Percentiles rank a stretch among this genome's conserved stretches.
phyloP scores from a whole-genome alignment of 2,888 invertebrate species.

The Limnephilus marmoratus region DNA sequence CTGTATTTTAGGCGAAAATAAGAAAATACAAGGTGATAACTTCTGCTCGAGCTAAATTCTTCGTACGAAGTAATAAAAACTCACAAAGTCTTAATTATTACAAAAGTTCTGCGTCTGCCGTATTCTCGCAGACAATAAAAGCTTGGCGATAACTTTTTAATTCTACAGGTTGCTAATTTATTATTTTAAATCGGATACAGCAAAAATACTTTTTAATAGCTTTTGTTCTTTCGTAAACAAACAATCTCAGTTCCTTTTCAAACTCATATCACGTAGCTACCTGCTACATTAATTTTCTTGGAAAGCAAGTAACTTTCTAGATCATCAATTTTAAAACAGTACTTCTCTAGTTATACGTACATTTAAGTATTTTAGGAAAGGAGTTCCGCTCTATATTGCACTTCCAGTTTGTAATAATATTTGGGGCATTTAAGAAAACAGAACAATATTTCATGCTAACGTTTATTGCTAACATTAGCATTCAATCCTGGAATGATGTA shows the following conservation, averaged over 20 bases:
- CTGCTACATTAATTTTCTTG: neutral
- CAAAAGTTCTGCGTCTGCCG: constrained; percentile 28
- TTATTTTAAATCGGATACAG: constrained; percentile 45
- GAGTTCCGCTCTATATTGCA: neutral
- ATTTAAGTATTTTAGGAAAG: neutral
- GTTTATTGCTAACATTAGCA: no score
- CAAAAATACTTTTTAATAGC: neutral
- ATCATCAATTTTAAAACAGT: neutral
- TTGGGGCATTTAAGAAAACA: no score
- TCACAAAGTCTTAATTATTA: constrained; percentile 48
- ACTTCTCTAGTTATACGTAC: neutral
- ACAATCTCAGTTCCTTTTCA: neutral
- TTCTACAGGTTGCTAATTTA: constrained; percentile 47
- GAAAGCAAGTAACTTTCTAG: neutral
- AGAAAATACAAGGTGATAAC: constrained; percentile 41
- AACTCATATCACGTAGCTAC: neutral
- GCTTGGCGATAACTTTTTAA: constrained; percentile 44
- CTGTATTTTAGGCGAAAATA: constrained; percentile 22
- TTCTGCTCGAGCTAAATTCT: constrained; percentile 42
- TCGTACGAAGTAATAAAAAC: constrained; percentile 43
- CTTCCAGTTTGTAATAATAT: no score
- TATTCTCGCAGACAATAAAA: constrained; percentile 46
- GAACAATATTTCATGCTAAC: no score
- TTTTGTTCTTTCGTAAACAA: neutral
- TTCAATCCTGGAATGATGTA: no score